Evolutionary conservation across 2,888 invertebrate species (phyloP).

Genomic region (Cataglyphis cursor): DNA sequence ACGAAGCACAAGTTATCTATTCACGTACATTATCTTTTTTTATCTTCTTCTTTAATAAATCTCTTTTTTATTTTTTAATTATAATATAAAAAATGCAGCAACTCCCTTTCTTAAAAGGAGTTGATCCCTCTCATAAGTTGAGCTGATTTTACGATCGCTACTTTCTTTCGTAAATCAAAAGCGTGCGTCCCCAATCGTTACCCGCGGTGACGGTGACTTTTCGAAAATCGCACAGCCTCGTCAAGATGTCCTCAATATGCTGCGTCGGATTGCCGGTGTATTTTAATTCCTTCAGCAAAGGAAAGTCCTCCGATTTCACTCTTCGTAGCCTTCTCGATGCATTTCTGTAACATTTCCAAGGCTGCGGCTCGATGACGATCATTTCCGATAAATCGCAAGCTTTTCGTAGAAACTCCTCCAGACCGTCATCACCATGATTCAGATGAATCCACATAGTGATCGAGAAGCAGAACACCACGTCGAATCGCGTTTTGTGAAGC

Average conservation of each 20-base stretch:
- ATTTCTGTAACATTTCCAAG: conserved; percentile 94
- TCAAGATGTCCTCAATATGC: conserved; percentile 89
- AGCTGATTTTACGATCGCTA: conserved; percentile 21
- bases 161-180: conserved; percentile 88
- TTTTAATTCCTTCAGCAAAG: conserved; percentile 88
- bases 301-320: conserved; percentile 89
- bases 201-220: conserved; percentile 89
- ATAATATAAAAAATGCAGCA: not conserved
- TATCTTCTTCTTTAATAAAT: not conserved
- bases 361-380: conserved; percentile 93
- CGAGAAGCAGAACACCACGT: conserved; percentile 93
- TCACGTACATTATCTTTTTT: not conserved
- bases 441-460: conserved; percentile 97
- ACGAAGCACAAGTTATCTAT: not conserved
- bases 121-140: not conserved
- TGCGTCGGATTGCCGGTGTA: conserved; percentile 89
- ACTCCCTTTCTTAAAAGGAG: not conserved
- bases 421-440: conserved; percentile 93
- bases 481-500: conserved; percentile 88
- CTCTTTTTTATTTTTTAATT: not conserved
- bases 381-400: conserved; percentile 88
- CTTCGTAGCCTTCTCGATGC: conserved; percentile 92
- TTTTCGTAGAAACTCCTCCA: conserved; percentile 89
- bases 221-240: conserved; percentile 85
- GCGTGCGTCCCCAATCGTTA: conserved; percentile 91